A percentile compares a stretch with the other conserved stretches of the same genome.
Evolutionary conservation across 2,113 vertebrate species (phyloP).

Genomic region (Pardalotus punctatus): DNA sequence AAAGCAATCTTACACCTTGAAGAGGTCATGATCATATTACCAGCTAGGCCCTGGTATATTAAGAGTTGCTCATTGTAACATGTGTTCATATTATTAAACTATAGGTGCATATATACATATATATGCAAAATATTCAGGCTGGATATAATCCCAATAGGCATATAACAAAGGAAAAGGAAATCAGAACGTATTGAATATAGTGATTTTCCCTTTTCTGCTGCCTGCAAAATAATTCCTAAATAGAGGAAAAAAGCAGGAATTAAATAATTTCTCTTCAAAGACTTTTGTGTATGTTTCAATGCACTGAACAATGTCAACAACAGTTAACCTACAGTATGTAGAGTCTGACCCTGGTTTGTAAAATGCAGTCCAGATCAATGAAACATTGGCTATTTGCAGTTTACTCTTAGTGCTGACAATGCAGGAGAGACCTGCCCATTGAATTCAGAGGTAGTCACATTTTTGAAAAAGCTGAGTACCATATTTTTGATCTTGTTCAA

Average conservation of each 20-base stretch:
- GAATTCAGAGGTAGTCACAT: background rate
- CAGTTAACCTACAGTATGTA: conserved; percentile 8
- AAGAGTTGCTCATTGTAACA: background rate
- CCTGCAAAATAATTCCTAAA: background rate
- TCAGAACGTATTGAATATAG: background rate
- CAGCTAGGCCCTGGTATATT: background rate
- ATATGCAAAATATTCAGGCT: background rate
- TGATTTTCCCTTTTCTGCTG: background rate
- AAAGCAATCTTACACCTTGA: background rate
- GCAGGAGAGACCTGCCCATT: background rate
- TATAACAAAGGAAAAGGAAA: background rate
- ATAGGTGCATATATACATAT: background rate
- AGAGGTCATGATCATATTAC: background rate
- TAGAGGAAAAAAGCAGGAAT: background rate
- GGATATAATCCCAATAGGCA: background rate
- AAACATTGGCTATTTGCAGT: background rate
- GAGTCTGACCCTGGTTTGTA: conserved; percentile 6
- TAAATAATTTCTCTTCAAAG: background rate
- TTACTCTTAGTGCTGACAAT: background rate
- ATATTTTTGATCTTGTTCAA: background rate
- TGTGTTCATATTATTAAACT: background rate
- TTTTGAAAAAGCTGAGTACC: background rate
- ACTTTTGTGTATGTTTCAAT: background rate
- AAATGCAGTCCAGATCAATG: conserved; percentile 23
- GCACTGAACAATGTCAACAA: background rate